A percentile compares a stretch with the other conserved stretches of the same genome.
Evolutionary conservation across 2,888 invertebrate species (phyloP).

Genomic region (Ornithoptera alexandrae): DNA sequence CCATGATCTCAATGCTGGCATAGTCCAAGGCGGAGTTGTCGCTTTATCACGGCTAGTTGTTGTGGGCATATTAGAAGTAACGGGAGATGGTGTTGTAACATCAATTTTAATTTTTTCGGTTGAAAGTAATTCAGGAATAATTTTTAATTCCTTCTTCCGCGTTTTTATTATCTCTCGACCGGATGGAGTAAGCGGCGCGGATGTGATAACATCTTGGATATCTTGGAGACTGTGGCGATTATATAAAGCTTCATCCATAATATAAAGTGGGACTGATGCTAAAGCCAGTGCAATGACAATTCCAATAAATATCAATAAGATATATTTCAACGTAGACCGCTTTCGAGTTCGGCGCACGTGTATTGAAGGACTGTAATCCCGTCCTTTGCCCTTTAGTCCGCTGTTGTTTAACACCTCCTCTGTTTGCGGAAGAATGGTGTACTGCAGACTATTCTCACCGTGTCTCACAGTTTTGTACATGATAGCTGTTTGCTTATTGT

Average conservation of each 20-base stretch:
- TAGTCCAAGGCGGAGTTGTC: constrained; percentile 73
- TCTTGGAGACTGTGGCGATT: constrained; percentile 50
- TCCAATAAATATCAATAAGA: constrained; percentile 60
- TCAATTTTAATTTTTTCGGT: constrained; percentile 52
- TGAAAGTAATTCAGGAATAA: constrained; percentile 51
- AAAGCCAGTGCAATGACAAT: constrained; percentile 58
- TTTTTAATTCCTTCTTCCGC: constrained; percentile 66
- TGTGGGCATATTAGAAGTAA: constrained; percentile 44
- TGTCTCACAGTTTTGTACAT: constrained; percentile 89
- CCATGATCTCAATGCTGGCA: constrained; percentile 75
- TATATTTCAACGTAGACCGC: constrained; percentile 62
- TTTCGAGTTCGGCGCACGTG: constrained; percentile 63
- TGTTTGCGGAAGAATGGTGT: constrained; percentile 86
- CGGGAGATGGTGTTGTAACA: constrained; percentile 43
- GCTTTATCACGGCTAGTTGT: constrained; percentile 49
- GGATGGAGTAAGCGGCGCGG: constrained; percentile 51
- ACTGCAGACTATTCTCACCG: constrained; percentile 87
- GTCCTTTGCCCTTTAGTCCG: constrained; percentile 77
- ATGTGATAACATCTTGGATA: constrained; percentile 46
- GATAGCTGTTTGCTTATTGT: constrained; percentile 52
- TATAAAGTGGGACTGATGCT: constrained; percentile 61
- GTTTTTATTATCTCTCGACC: constrained; percentile 59
- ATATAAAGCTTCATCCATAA: constrained; percentile 59
- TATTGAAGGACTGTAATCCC: constrained; percentile 74
- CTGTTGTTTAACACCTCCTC: constrained; percentile 83